Evolutionary conservation across 2,113 vertebrate genomes (phyloP), one percentile per base, ranked within the genome.

Genomic region (Bubalus kerabau): DNA sequence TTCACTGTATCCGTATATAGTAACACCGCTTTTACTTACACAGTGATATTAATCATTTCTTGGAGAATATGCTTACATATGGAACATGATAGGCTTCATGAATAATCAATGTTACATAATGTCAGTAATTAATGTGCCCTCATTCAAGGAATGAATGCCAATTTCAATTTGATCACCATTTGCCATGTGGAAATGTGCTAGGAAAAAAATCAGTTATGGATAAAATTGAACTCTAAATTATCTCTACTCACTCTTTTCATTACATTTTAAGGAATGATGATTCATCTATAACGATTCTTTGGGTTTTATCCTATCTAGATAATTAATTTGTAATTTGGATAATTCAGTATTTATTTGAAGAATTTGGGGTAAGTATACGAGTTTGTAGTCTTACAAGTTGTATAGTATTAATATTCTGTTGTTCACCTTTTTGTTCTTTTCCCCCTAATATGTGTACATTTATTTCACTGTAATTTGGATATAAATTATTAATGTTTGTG

Each of bases 161-260:
- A 97, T 98, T 98, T 96, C 91, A 64, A 86, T 94, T 88, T 97
- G 90, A 83, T 91, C 97, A 88, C 32, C 93, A 82, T 82, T 95
- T 94, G 30, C 43, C 67, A 96, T 67, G 43, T 97, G 97, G 81
- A 98, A 98, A 97, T 84, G 91, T 95, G 64, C 84, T 98, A 95
- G 93, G 67, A 94, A 97, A 98, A 95, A 97, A 95, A 74, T 98
- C 96, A 97, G 93, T 98, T 98, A 98, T 95, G 84, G 46, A 62
- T 78, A 98, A 98, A 98, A 98, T 74, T 97, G 76, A 96, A 98
- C 97, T 98, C 98, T 93, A 94, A 98, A 89, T 98, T 98, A 98
- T 93, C 96, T 97, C 90, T 83, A 40, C 43, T 98, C 91, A 95
- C 95, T 98, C 40, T 94, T 96, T 97, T 97, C 17, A 2, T 95